phyloP scores from a whole-genome alignment of 2,888 invertebrate genomes.

The Notodonta ziczac region DNA sequence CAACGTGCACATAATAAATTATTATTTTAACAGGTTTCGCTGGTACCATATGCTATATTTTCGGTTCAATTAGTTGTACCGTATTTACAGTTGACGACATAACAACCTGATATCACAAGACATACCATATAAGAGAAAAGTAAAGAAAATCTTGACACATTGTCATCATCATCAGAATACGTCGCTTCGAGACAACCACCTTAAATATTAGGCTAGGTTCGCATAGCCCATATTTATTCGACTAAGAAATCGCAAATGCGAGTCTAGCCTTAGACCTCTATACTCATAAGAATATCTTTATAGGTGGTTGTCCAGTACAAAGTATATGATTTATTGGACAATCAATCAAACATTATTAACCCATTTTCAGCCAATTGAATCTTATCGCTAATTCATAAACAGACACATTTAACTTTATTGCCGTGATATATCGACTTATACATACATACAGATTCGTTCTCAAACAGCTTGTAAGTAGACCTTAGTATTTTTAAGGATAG shows the following conservation, averaged over 20 bases:
- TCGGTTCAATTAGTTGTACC: no score
- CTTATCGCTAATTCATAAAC: slow-evolving; percentile 22
- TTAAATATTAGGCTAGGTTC: neutral
- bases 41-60: no score
- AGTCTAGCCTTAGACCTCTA: neutral
- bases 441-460: slow-evolving; percentile 1
- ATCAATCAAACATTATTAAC: slow-evolving; percentile 2
- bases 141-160: no score
- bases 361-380: slow-evolving; percentile 20
- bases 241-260: neutral
- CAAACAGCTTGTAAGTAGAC: neutral
- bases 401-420: slow-evolving; percentile 8
- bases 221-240: neutral
- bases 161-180: no score
- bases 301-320: neutral
- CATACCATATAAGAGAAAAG: no score
- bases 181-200: no score
- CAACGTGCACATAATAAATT: no score
- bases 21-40: no score
- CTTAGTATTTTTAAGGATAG: no score
- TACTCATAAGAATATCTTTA: neutral
- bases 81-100: no score
- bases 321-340: neutral
- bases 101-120: no score
- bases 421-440: slow-evolving; percentile 7